Conservation (phyloP, 2,888 invertebrate genomes). For the Mimachlamys varia region DNA sequence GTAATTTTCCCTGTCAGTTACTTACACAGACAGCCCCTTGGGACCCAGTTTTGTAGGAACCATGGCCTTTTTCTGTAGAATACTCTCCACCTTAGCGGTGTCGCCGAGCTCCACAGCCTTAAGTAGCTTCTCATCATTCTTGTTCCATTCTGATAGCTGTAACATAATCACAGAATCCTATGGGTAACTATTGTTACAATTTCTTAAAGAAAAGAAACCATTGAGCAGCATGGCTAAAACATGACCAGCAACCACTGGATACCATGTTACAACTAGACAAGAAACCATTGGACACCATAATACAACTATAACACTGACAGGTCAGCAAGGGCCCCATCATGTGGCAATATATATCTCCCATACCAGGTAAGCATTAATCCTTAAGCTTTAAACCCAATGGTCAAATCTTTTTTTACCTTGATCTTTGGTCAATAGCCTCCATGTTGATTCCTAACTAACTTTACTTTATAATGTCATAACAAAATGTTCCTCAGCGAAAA, state of each 20-base stretch:
- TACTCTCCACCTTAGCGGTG: conserved; percentile 67
- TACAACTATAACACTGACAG: not conserved
- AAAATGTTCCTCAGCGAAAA: too few relatives aligned
- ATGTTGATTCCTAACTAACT: too few relatives aligned
- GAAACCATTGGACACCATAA: not conserved
- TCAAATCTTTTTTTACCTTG: too few relatives aligned
- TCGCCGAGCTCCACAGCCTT: conserved; percentile 73
- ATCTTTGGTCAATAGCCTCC: too few relatives aligned
- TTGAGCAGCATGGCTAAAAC: too few relatives aligned
- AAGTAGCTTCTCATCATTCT: conserved; percentile 78
- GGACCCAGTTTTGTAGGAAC: conserved; percentile 76
- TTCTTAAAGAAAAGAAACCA: too few relatives aligned
- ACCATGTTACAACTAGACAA: not conserved
- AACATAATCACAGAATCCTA: conserved; percentile 48
- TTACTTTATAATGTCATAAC: too few relatives aligned
- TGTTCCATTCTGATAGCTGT: conserved; percentile 78
- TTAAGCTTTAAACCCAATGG: too few relatives aligned
- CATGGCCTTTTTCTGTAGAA: conserved; percentile 75
- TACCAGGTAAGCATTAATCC: too few relatives aligned
- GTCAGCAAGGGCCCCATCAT: too few relatives aligned
- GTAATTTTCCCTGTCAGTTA: conserved; percentile 41
- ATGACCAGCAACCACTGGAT: not conserved
- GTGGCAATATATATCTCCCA: too few relatives aligned
- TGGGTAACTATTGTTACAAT: not conserved
- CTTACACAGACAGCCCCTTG: conserved; percentile 77